Percentiles rank a stretch among this genome's conserved stretches.
Conservation (phyloP, 1,140 invertebrate genomes). For the Bombus waltoni region DNA sequence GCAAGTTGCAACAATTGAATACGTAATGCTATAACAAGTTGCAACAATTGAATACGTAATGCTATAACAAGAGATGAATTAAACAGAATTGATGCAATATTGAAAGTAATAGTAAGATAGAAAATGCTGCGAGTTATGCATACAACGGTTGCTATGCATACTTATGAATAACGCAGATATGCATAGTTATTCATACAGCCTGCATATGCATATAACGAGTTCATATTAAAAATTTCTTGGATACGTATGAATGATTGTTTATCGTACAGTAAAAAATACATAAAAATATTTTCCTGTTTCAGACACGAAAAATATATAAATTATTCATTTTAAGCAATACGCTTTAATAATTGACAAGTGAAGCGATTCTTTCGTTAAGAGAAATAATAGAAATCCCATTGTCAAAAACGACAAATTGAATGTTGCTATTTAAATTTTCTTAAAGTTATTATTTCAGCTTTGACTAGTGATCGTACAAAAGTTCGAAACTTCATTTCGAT, state of each 20-base stretch:
- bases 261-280: neutral
- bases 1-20: too few species aligned
- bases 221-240: neutral
- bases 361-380: too few species aligned
- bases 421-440: neutral
- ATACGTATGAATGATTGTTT: neutral
- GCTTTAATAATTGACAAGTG: too few species aligned
- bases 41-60: too few species aligned
- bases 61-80: neutral
- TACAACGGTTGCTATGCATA: neutral
- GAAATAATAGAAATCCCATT: too few species aligned
- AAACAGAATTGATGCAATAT: neutral
- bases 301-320: neutral
- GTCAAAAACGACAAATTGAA: too few species aligned
- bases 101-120: neutral
- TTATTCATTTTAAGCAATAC: too few species aligned
- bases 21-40: too few species aligned
- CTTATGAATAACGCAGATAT: neutral
- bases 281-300: neutral
- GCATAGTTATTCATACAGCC: neutral
- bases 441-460: neutral
- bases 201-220: neutral
- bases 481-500: neutral
- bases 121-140: neutral
- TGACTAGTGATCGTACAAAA: neutral